phyloP scores from a whole-genome alignment of 2,797 vertebrate genomes.

The Acomys russatus region DNA sequence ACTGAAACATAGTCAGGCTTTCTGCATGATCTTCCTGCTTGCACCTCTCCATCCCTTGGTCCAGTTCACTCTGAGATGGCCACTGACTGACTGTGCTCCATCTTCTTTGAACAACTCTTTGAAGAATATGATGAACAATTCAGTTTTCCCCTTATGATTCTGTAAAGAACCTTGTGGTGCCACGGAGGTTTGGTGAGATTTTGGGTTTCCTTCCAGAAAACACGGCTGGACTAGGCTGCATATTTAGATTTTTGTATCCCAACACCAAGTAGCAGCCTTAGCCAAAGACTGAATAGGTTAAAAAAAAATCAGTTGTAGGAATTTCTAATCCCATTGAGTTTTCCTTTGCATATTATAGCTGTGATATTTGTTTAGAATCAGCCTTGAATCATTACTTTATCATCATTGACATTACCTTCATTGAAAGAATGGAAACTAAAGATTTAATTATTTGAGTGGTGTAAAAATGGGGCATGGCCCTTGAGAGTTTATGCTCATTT shows the following conservation, averaged over 20 bases:
- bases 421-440: slow-evolving; percentile 33
- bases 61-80: background rate
- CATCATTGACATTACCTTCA: background rate
- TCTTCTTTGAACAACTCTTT: background rate
- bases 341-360: slow-evolving; percentile 53
- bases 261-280: slow-evolving; percentile 60
- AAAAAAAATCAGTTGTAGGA: slow-evolving; percentile 37
- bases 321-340: background rate
- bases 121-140: background rate
- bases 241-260: slow-evolving; percentile 56
- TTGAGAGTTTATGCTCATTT: slow-evolving; percentile 55
- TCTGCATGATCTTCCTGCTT: background rate
- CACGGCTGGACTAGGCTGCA: slow-evolving; percentile 48
- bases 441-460: slow-evolving; percentile 63
- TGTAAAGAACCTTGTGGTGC: background rate
- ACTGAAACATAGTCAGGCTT: background rate
- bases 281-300: slow-evolving; percentile 62
- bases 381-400: slow-evolving; percentile 62
- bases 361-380: slow-evolving; percentile 53
- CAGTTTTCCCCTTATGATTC: background rate
- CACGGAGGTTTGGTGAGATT: background rate
- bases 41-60: background rate
- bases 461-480: slow-evolving; percentile 60
- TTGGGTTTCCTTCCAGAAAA: slow-evolving; percentile 55
- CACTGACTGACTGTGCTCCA: no score